phyloP scores from a whole-genome alignment of 2,113 vertebrate genomes.

The Cariama cristata region DNA sequence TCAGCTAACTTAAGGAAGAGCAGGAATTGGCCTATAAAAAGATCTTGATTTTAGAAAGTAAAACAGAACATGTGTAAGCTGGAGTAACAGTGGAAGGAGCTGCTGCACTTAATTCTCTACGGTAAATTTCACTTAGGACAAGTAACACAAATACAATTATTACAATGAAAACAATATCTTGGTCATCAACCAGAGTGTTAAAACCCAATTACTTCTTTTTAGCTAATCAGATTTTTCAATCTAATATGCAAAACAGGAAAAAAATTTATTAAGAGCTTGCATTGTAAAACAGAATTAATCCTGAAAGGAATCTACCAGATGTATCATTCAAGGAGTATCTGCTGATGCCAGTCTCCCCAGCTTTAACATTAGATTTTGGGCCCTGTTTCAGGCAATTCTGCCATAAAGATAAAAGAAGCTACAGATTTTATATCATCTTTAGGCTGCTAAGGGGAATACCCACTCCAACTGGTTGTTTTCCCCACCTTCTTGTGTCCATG shows the following conservation, averaged over 20 bases:
- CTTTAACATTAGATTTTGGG: not conserved
- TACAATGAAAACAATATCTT: not conserved
- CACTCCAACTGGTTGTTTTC: not conserved
- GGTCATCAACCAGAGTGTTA: not conserved
- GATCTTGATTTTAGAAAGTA: not conserved
- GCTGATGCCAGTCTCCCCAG: not conserved
- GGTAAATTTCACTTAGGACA: not conserved
- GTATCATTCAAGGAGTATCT: not conserved
- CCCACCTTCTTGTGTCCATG: not conserved
- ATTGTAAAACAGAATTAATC: not conserved
- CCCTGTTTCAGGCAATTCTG: not conserved
- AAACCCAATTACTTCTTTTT: not conserved
- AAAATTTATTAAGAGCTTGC: not conserved
- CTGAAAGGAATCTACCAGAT: not conserved
- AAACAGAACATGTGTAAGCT: not conserved
- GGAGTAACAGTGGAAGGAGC: not conserved
- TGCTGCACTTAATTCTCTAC: not conserved
- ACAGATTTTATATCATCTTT: not conserved
- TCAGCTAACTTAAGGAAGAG: not conserved
- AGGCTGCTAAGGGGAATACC: constrained; percentile 2
- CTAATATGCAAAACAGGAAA: not conserved
- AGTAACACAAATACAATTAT: not conserved
- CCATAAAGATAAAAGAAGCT: not conserved
- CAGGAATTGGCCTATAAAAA: not conserved
- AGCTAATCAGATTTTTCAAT: not conserved